phyloP scores from a whole-genome alignment of 2,797 vertebrate genomes.

The Megalops cyprinoides region DNA sequence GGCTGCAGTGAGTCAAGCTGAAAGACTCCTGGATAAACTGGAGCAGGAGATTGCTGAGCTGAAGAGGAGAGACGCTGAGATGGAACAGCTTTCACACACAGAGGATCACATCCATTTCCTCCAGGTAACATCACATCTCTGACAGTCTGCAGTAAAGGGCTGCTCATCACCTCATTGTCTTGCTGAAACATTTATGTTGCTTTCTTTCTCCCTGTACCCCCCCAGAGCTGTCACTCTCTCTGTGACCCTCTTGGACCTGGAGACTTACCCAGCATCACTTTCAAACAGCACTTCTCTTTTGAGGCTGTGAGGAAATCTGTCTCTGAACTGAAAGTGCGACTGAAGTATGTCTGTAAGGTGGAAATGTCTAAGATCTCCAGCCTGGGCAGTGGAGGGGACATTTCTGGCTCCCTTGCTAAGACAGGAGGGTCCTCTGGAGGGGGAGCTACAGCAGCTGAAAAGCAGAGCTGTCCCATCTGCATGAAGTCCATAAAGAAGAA shows the following conservation, averaged over 20 bases:
- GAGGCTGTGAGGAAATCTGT: too few species aligned
- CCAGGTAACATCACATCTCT: too few species aligned
- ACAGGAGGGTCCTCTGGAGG: too few species aligned
- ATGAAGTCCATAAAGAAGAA: too few species aligned
- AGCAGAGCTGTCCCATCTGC: too few species aligned
- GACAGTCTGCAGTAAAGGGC: not conserved
- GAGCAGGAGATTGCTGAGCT: conserved; percentile 60
- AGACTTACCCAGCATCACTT: conserved; percentile 30
- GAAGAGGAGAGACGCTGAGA: conserved; percentile 46
- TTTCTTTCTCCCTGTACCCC: not conserved
- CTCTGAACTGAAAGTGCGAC: too few species aligned
- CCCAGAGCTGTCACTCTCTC: conserved; percentile 24
- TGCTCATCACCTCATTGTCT: not conserved
- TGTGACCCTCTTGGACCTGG: not conserved
- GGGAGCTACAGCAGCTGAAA: too few species aligned
- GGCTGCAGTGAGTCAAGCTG: conserved; percentile 36
- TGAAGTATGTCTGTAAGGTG: conserved; percentile 26
- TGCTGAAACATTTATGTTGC: too few species aligned
- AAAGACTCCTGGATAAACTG: too few species aligned
- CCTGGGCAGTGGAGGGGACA: too few species aligned
- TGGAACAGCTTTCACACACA: conserved; percentile 44
- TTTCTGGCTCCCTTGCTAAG: too few species aligned
- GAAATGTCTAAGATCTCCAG: conserved; percentile 18
- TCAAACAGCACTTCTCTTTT: conserved; percentile 29
- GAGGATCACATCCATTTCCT: conserved; percentile 52